Percentiles rank a stretch among this genome's conserved stretches.
Conservation (phyloP, 2,888 invertebrate genomes). For the Diarsia brunnea region DNA sequence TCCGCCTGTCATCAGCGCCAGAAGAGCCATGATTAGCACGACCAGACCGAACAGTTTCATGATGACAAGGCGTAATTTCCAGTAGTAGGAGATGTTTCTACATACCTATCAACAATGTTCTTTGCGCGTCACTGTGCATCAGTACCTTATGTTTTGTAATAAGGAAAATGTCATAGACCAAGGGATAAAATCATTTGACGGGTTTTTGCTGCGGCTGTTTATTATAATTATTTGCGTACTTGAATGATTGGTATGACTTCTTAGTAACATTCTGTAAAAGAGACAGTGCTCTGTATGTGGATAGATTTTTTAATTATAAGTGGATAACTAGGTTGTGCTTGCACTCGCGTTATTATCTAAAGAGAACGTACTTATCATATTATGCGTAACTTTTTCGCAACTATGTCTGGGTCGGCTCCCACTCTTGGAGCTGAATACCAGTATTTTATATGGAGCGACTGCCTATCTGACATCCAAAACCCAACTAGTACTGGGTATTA, state of each 20-base stretch:
- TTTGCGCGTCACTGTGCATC: conserved; percentile 6
- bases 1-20: not conserved
- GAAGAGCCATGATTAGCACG: not conserved
- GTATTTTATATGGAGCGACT: too few relatives aligned
- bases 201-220: conserved; percentile 25
- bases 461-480: too few relatives aligned
- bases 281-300: too few relatives aligned
- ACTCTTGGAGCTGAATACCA: too few relatives aligned
- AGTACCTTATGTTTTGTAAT: not conserved
- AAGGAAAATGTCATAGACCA: conserved; percentile 36
- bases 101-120: not conserved
- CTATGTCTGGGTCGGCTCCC: too few relatives aligned
- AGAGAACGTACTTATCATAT: too few relatives aligned
- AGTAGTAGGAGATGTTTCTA: not conserved
- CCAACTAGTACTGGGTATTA: too few relatives aligned
- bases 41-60: conserved; percentile 40
- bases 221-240: conserved; percentile 8
- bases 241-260: not conserved
- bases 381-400: too few relatives aligned
- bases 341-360: too few relatives aligned
- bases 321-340: not conserved
- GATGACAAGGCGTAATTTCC: not conserved
- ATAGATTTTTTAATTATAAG: not conserved
- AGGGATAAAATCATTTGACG: conserved; percentile 27
- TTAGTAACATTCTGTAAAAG: not conserved